These are phyloP conservation scores for Paratilapia polleni DNA, from an alignment of 2,113 vertebrate species.

Conservation along the genomic window DNA sequence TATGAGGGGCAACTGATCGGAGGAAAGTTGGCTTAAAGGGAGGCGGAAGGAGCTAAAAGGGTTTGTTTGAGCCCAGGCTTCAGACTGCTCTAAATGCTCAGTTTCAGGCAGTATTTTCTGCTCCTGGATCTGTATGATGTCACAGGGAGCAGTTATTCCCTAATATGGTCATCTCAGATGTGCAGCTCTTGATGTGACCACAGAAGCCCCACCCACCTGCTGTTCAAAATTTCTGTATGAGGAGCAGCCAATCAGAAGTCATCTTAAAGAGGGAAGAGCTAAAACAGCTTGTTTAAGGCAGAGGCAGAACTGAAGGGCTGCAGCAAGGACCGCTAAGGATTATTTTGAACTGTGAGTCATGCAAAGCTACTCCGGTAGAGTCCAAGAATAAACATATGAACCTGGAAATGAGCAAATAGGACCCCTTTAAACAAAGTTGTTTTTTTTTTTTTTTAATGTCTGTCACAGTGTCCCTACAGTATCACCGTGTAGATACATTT, in stretches of 20 bases:
- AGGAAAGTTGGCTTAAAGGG: neutral
- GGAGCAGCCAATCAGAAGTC: no score
- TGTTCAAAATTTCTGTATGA: neutral
- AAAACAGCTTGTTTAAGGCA: no score
- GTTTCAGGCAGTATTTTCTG: neutral
- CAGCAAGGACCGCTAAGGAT: no score
- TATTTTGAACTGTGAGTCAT: no score
- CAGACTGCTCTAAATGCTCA: neutral
- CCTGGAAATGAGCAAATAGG: neutral
- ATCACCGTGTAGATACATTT: neutral
- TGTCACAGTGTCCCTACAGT: neutral
- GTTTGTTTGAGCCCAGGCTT: no score
- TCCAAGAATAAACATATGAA: accelerated
- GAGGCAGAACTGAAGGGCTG: no score
- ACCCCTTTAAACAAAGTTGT: accelerated
- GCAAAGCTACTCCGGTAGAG: neutral
- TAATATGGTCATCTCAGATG: no score
- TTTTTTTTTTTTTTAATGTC: no score
- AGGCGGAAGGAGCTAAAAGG: neutral
- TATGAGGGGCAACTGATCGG: no score
- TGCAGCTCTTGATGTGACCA: no score
- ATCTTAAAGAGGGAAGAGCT: no score
- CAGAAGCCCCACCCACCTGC: neutral
- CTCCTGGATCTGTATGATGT: neutral
- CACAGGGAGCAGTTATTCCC: neutral